These are phyloP conservation scores for Triops longicaudatus DNA, from an alignment of 1,140 invertebrate species.

Conservation along the genomic window DNA sequence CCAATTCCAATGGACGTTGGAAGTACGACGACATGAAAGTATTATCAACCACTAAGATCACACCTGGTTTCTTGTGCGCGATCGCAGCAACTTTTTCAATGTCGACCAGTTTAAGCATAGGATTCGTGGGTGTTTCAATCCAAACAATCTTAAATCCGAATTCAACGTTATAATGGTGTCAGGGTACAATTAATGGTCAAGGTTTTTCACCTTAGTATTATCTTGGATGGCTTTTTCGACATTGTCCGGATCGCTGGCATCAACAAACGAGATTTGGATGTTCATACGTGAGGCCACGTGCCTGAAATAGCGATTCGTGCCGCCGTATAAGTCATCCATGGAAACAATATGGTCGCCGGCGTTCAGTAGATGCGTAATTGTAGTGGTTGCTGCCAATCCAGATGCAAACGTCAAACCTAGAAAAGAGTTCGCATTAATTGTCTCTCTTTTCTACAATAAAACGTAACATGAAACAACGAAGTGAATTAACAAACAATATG, in stretches of 20 bases:
- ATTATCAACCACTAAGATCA: conserved; percentile 89
- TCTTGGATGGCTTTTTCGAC: conserved; percentile 60
- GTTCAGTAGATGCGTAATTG: conserved; percentile 62
- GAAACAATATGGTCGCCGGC: conserved; percentile 83
- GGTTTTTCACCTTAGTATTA: conserved; percentile 67
- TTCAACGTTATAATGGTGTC: conserved; percentile 17
- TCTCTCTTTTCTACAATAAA: not conserved
- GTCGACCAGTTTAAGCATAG: conserved; percentile 82
- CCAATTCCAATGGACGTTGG: conserved; percentile 80
- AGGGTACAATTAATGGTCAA: not conserved
- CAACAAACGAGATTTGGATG: conserved; percentile 69
- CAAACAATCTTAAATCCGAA: conserved; percentile 71
- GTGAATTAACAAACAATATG: not conserved
- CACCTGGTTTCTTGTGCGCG: conserved; percentile 51
- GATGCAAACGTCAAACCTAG: conserved; percentile 70
- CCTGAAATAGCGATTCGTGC: conserved; percentile 60
- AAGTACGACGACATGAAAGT: conserved; percentile 95
- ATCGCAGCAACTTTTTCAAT: conserved; percentile 64
- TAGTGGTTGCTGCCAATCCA: conserved; percentile 76
- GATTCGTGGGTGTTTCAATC: conserved; percentile 98
- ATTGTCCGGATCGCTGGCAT: conserved; percentile 59
- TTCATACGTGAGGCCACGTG: conserved; percentile 55
- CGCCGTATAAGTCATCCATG: conserved; percentile 93
- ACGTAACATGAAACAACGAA: not conserved
- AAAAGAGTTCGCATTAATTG: not conserved